Conservation (phyloP, 2,888 invertebrate genomes). For the Rhaphigaster nebulosa region DNA sequence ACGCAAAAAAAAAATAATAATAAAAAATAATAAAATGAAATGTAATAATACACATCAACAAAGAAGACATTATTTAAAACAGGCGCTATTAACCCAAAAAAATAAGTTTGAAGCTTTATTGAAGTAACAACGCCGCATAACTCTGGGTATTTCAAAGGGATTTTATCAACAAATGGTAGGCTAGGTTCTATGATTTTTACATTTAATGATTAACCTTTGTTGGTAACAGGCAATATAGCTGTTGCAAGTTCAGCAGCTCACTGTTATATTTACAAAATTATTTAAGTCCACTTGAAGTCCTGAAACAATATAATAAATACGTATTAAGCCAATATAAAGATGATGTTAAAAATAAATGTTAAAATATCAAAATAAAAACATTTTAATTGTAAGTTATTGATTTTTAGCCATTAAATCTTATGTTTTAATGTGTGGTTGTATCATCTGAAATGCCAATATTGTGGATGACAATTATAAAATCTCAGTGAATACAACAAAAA, state of each 20-base stretch:
- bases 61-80: conserved; percentile 27
- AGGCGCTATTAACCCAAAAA: background rate
- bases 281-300: conserved; percentile 66
- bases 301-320: conserved; percentile 60
- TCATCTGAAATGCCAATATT: no score
- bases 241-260: conserved; percentile 26
- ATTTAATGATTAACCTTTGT: conserved; percentile 50
- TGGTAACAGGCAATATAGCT: conserved; percentile 51
- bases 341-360: background rate
- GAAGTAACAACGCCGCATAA: conserved; percentile 58
- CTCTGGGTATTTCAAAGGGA: conserved; percentile 25
- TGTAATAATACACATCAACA: conserved; percentile 13
- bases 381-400: no score
- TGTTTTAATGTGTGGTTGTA: no score
- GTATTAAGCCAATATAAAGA: background rate
- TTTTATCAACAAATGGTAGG: conserved; percentile 55
- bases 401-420: no score
- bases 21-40: background rate
- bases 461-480: no score
- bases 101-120: background rate
- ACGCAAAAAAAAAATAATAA: conserved; percentile 10
- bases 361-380: background rate
- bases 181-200: conserved; percentile 51
- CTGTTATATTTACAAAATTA: conserved; percentile 55
- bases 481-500: no score